These are phyloP conservation scores for Archilochus colubris DNA, from an alignment of 2,113 vertebrate species.

Conservation along the genomic window DNA sequence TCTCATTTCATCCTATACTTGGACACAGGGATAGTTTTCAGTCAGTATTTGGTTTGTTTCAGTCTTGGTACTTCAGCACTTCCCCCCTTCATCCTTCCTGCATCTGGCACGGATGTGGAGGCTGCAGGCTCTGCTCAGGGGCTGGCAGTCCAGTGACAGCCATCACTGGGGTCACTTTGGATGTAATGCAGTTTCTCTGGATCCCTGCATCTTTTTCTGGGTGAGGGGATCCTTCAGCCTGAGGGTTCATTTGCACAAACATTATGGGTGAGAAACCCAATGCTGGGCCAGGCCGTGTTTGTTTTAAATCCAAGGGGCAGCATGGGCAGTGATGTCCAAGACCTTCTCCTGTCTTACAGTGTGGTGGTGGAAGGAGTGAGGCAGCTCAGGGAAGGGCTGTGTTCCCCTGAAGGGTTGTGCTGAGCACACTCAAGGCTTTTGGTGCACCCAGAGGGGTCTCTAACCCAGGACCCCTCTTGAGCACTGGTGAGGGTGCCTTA, in stretches of 20 bases:
- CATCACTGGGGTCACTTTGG: not conserved
- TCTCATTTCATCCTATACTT: not conserved
- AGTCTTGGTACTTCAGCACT: not conserved
- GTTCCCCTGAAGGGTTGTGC: not conserved
- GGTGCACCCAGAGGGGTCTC: not conserved
- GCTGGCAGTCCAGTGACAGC: not conserved
- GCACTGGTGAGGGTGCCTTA: not conserved
- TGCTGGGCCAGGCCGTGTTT: fast-evolving
- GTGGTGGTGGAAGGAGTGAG: not conserved
- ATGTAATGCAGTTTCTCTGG: not conserved
- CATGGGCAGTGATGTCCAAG: not conserved
- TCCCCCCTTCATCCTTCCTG: fast-evolving
- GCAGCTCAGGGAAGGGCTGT: not conserved
- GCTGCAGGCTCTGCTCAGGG: not conserved
- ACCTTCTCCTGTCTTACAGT: not conserved
- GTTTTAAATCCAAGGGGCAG: not conserved
- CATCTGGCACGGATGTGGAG: not conserved
- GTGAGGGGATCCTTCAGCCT: not conserved
- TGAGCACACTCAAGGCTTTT: not conserved
- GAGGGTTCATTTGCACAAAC: not conserved
- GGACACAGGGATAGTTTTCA: not conserved
- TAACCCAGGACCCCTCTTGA: not conserved
- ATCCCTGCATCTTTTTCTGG: not conserved
- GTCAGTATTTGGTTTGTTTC: not conserved
- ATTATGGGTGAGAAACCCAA: not conserved